These are phyloP conservation scores for Drusus annulatus DNA, from an alignment of 1,140 invertebrate genomes.

Conservation along the genomic window DNA sequence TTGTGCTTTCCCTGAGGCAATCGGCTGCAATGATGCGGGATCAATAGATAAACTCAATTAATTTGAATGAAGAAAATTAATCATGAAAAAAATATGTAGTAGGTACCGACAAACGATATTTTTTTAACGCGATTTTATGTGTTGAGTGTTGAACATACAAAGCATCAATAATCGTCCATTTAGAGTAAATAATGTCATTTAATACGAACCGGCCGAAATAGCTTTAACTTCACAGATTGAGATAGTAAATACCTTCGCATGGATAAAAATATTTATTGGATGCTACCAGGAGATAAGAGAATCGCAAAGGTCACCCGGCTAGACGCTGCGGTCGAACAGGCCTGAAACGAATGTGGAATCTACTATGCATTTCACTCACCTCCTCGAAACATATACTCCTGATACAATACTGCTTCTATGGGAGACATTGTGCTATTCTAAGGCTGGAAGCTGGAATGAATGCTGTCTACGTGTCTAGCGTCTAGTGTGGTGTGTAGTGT, in stretches of 20 bases:
- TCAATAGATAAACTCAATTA: no score
- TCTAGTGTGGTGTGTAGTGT: background rate
- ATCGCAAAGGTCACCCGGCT: conserved; percentile 36
- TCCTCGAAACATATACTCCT: conserved; percentile 18
- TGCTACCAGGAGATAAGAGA: conserved; percentile 39
- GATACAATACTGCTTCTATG: conserved; percentile 21
- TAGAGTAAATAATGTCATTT: no score
- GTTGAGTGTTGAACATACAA: no score
- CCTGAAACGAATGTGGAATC: conserved; percentile 9
- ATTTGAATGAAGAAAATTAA: no score
- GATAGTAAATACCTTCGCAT: conserved; percentile 12
- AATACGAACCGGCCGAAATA: no score
- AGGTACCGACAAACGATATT: no score
- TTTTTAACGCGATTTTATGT: no score
- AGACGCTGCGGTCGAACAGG: conserved; percentile 5
- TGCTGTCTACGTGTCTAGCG: background rate
- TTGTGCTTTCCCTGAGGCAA: no score
- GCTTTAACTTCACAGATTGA: no score
- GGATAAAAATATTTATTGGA: conserved; percentile 36
- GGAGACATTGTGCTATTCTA: conserved; percentile 2
- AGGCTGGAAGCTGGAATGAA: background rate
- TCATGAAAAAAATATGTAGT: no score
- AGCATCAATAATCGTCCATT: no score
- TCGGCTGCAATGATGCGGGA: no score
- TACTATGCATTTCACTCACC: conserved; percentile 9